Evolutionary conservation across 2,888 invertebrate genomes (phyloP), one percentile per base, ranked within the genome.

Genomic region (Diplolepis rosae): DNA sequence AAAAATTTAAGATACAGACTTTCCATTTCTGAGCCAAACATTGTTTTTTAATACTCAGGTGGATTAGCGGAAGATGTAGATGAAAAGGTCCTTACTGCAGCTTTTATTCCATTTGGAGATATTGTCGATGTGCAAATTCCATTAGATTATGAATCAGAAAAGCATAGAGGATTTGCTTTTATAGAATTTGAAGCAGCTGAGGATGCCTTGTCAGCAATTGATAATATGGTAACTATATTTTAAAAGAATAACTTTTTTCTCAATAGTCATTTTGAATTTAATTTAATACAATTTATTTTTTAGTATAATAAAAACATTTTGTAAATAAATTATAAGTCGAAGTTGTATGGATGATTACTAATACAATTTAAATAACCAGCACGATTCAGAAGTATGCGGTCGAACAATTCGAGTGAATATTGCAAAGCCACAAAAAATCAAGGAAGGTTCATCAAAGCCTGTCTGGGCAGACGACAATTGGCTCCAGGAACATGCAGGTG

Each of bases 401-500:
- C 92, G 98, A 77, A 98, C 98, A 39, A 95, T 99, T 79, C 92
- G 98, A 81, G 98, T 98, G 0, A 99, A 99, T 89, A 92, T 99
- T 79, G 99, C 99, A 2, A 98, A 98, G 81, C 99, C 99, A 2
- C 97, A 98, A 88, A 94, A 96, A 80, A 95, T 98, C 68, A 98
- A 97, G 88, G 98, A 99, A 90, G 97, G 98, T 27, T 97, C 96
- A 7, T 95, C 96, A 0, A 92, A 96, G 76, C 96, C 98, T 1
- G 98, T 99, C 1, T 99, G 99, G 99, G 95, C 98, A 0, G 99
- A 99, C 86, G 99, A 99, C 88, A 92, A 93, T 66, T 99, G 99
- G 99, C 89, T 99, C n/a, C 97, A 97, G 87, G 95, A 97, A 86
- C 98, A 99, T 90, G 98, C 98, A 0, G 98, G 98, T 1, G 96